Evolutionary conservation across 2,113 vertebrate genomes (phyloP).

Genomic region (Ammodytes marinus): DNA sequence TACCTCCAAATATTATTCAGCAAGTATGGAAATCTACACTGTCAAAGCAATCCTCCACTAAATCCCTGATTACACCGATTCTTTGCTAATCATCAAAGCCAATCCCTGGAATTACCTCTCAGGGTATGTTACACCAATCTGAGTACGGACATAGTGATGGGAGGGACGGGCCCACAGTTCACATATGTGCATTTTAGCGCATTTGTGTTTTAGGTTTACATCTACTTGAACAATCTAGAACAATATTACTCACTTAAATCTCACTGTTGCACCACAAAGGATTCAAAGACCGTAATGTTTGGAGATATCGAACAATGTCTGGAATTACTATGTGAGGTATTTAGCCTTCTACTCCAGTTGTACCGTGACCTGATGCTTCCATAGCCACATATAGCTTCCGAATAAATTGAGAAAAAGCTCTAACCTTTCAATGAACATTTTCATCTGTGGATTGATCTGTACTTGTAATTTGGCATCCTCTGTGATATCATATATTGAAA

Average conservation of each 20-base stretch:
- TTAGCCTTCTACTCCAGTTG: neutral
- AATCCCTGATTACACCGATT: neutral
- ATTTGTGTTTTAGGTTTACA: neutral
- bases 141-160: slow-evolving; percentile 1
- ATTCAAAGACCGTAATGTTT: neutral
- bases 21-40: neutral
- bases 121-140: neutral
- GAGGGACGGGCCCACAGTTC: neutral
- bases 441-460: neutral
- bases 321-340: neutral
- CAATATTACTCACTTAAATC: neutral
- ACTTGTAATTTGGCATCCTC: neutral
- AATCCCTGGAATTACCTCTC: slow-evolving; percentile 10
- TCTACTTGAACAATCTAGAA: neutral
- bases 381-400: neutral
- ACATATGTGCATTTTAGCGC: neutral
- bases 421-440: neutral
- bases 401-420: neutral
- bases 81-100: slow-evolving; percentile 8
- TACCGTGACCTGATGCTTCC: neutral
- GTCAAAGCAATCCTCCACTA: slow-evolving; percentile 9
- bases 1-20: neutral
- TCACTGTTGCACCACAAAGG: neutral
- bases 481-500: neutral
- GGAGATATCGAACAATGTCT: neutral